Percentiles rank a stretch among this genome's conserved stretches.
Conservation (phyloP, 2,113 vertebrate genomes). For the Pipa parva region DNA sequence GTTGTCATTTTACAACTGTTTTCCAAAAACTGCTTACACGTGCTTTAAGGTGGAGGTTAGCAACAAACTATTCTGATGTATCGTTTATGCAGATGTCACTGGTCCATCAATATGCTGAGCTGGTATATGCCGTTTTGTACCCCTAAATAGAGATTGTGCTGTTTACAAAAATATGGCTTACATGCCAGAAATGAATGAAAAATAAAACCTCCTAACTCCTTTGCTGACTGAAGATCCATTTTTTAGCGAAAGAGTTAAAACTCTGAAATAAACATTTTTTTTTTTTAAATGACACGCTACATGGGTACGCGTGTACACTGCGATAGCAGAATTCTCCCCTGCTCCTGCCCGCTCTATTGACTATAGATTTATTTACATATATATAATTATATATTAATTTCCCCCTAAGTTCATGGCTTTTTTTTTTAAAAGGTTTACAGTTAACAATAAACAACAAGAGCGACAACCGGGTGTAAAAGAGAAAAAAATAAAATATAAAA, state of each 20-base stretch:
- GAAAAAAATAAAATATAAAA: background rate
- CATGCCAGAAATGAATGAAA: conserved; percentile 20
- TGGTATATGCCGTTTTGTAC: background rate
- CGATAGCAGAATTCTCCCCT: background rate
- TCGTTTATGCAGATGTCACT: background rate
- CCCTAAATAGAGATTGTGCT: conserved; percentile 23
- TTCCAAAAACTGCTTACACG: no score
- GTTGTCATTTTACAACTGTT: background rate
- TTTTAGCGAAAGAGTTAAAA: conserved; percentile 29
- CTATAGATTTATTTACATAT: conserved; percentile 42
- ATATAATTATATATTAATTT: conserved; percentile 44
- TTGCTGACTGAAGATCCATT: background rate
- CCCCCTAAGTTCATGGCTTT: conserved; percentile 40
- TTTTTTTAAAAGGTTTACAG: conserved; percentile 35
- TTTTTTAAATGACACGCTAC: background rate
- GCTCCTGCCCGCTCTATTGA: conserved; percentile 7
- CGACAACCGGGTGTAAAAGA: conserved; percentile 17
- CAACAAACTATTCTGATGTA: no score
- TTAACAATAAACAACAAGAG: conserved; percentile 37
- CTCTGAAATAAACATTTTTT: background rate
- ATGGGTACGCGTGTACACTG: background rate
- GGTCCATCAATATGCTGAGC: background rate
- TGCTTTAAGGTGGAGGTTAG: no score
- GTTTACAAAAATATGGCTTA: conserved; percentile 36
- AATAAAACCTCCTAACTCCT: conserved; percentile 18